Conservation (phyloP, 2,797 vertebrate species). For the Microcaecilia unicolor region DNA sequence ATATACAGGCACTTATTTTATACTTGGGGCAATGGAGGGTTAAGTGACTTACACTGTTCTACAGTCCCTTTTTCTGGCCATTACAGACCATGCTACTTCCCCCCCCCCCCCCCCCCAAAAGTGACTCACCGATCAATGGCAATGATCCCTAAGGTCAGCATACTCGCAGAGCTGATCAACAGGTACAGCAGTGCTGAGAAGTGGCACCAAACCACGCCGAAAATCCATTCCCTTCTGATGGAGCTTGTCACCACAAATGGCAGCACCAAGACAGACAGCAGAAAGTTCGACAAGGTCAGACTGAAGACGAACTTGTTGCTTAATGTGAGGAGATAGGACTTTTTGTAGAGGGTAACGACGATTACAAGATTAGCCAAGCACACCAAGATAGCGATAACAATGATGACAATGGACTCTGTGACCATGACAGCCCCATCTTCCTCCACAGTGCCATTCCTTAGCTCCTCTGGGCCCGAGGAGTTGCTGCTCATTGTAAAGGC, state of each 20-base stretch:
- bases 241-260: slow-evolving; percentile 90
- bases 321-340: slow-evolving; percentile 89
- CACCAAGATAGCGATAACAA: slow-evolving; percentile 78
- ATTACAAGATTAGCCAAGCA: slow-evolving; percentile 89
- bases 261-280: slow-evolving; percentile 83
- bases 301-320: slow-evolving; percentile 99
- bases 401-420: slow-evolving; percentile 76
- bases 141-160: slow-evolving; percentile 93
- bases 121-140: slow-evolving; percentile 84
- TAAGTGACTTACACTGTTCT: no score
- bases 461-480: slow-evolving; percentile 53
- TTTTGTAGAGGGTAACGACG: slow-evolving; percentile 82
- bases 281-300: slow-evolving; percentile 88
- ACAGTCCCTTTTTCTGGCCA: no score
- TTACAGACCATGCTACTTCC: neutral
- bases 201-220: slow-evolving; percentile 97
- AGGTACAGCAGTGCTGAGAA: slow-evolving; percentile 93
- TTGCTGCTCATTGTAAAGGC: slow-evolving; percentile 76
- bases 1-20: no score
- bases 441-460: slow-evolving; percentile 40
- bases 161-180: slow-evolving; percentile 95
- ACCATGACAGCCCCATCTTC: slow-evolving; percentile 46
- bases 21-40: no score
- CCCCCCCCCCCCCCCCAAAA: no score
- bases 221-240: slow-evolving; percentile 83